phyloP scores from a whole-genome alignment of 1,140 invertebrate species.

The Eriosoma lanigerum region DNA sequence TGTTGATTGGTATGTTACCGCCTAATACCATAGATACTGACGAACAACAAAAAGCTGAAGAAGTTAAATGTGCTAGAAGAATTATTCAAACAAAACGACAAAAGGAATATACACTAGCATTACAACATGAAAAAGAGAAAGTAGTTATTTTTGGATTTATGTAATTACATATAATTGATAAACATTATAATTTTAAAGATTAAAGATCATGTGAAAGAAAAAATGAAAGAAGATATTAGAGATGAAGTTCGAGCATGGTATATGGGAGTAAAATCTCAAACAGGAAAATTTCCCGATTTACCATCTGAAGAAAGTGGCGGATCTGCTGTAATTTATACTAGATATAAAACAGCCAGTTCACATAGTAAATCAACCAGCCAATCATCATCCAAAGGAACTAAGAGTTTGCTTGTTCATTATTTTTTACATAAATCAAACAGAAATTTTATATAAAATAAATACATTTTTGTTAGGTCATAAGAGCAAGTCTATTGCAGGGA shows the following conservation, averaged over 20 bases:
- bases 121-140: slow-evolving; percentile 63
- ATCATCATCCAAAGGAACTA: slow-evolving; percentile 75
- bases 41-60: slow-evolving; percentile 57
- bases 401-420: slow-evolving; percentile 58
- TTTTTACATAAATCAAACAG: background rate
- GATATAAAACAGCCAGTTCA: slow-evolving; percentile 63
- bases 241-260: slow-evolving; percentile 86
- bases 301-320: slow-evolving; percentile 88
- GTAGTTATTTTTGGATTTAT: slow-evolving; percentile 45
- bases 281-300: slow-evolving; percentile 86
- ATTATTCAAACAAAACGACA: slow-evolving; percentile 66
- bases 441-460: background rate
- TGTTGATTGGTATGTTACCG: slow-evolving; percentile 74
- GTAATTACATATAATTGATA: background rate
- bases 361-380: slow-evolving; percentile 72
- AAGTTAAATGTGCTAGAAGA: slow-evolving; percentile 65
- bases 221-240: slow-evolving; percentile 78
- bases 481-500: slow-evolving; percentile 55
- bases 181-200: slow-evolving; percentile 58
- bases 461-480: slow-evolving; percentile 22
- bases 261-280: slow-evolving; percentile 72
- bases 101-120: slow-evolving; percentile 65
- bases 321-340: slow-evolving; percentile 77
- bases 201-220: slow-evolving; percentile 65
- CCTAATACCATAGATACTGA: slow-evolving; percentile 57